These are phyloP conservation scores for Sisyra terminalis DNA, from an alignment of 2,888 invertebrate species.

Conservation along the genomic window DNA sequence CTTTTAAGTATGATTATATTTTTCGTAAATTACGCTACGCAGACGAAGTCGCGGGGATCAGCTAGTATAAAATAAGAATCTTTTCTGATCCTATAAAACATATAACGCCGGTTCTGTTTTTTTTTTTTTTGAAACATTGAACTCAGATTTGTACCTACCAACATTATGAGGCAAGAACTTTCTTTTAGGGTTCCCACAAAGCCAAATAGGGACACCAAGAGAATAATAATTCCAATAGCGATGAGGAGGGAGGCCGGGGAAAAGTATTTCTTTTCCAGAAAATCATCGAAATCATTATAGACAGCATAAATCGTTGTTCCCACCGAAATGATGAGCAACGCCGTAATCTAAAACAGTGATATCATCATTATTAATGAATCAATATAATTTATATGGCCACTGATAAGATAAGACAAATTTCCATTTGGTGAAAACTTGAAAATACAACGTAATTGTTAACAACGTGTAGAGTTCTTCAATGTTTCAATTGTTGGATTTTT, in stretches of 20 bases:
- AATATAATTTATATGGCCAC: slow-evolving; percentile 7
- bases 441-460: neutral
- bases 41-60: too few relatives aligned
- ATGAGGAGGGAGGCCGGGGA: slow-evolving; percentile 63
- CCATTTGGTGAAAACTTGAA: neutral
- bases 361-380: slow-evolving; percentile 4
- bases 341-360: slow-evolving; percentile 37
- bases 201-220: slow-evolving; percentile 65
- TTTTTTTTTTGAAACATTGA: too few relatives aligned
- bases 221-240: slow-evolving; percentile 52
- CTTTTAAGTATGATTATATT: too few relatives aligned
- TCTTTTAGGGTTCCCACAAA: slow-evolving; percentile 69
- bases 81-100: too few relatives aligned
- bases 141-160: too few relatives aligned
- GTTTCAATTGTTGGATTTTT: neutral
- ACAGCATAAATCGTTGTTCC: slow-evolving; percentile 42
- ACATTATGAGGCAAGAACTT: slow-evolving; percentile 53
- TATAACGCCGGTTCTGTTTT: too few relatives aligned
- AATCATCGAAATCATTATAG: slow-evolving; percentile 37
- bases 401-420: neutral
- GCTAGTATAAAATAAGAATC: too few relatives aligned
- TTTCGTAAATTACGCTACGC: too few relatives aligned
- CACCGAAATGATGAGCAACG: slow-evolving; percentile 45
- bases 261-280: slow-evolving; percentile 42
- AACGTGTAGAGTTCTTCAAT: neutral